Evolutionary conservation across 37 sponge, comb jelly and placozoan species (phyloP).

Genomic region (Cladorhizidae sp.): DNA sequence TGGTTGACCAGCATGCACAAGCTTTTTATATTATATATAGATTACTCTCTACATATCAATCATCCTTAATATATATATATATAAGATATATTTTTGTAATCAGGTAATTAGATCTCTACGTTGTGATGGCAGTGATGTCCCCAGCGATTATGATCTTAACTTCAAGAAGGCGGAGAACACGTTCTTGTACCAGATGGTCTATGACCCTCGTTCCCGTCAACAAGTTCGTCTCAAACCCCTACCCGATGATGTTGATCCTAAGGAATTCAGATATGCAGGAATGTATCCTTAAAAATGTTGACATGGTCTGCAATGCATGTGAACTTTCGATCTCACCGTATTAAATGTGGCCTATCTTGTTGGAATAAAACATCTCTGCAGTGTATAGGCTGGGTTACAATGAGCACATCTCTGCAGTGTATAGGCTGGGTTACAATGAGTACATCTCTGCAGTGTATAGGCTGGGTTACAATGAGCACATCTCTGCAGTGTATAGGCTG

Average conservation of each 20-base stretch:
- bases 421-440: neutral
- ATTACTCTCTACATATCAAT: no score
- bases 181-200: constrained; percentile 92
- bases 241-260: constrained; percentile 61
- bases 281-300: constrained; percentile 77
- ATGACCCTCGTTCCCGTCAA: constrained; percentile 76
- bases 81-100: no score
- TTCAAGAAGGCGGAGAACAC: constrained; percentile 84
- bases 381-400: neutral
- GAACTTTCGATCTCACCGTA: neutral
- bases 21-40: no score
- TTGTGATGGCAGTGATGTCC: constrained; percentile 69
- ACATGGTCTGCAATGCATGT: no score
- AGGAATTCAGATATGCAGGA: constrained; percentile 77
- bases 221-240: constrained; percentile 69
- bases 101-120: constrained; percentile 80
- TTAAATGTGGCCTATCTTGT: no score
- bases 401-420: neutral
- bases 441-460: no score
- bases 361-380: no score
- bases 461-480: no score
- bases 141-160: constrained; percentile 59
- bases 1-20: no score
- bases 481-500: no score
- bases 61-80: no score